phyloP scores from a whole-genome alignment of 2,797 vertebrate species.

The Coregonus ussuriensis region DNA sequence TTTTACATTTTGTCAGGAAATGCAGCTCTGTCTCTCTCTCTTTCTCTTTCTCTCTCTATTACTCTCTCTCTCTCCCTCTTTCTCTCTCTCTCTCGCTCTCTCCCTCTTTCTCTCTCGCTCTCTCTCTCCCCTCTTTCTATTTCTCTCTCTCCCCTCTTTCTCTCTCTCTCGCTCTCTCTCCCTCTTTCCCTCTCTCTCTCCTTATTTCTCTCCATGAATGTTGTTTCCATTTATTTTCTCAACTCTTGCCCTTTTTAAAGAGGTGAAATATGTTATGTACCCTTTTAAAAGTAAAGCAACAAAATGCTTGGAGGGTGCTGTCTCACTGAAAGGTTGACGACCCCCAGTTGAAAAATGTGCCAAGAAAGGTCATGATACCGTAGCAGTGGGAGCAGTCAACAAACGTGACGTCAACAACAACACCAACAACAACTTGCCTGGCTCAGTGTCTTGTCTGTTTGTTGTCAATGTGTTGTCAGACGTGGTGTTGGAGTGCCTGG shows the following conservation, averaged over 20 bases:
- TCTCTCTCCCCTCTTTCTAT: no score
- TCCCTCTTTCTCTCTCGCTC: no score
- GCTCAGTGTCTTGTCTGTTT: constrained; percentile 3
- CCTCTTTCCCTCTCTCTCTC: no score
- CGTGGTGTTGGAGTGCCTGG: background rate
- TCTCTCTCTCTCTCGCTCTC: no score
- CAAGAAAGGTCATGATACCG: background rate
- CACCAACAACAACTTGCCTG: background rate
- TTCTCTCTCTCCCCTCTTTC: no score
- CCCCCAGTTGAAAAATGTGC: background rate
- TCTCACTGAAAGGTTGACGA: background rate
- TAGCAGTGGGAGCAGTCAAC: background rate
- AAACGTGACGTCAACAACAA: background rate
- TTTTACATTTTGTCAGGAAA: no score
- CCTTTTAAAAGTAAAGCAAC: background rate
- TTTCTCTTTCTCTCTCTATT: no score
- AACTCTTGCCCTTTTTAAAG: background rate
- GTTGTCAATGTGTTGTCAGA: background rate
- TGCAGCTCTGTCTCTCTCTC: no score
- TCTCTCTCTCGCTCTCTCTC: no score
- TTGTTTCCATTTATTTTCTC: background rate
- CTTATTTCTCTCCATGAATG: background rate
- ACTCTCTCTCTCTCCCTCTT: no score
- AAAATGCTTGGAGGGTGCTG: background rate
- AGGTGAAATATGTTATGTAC: background rate